Conservation (phyloP, 2,113 vertebrate genomes). For the Parus major region DNA sequence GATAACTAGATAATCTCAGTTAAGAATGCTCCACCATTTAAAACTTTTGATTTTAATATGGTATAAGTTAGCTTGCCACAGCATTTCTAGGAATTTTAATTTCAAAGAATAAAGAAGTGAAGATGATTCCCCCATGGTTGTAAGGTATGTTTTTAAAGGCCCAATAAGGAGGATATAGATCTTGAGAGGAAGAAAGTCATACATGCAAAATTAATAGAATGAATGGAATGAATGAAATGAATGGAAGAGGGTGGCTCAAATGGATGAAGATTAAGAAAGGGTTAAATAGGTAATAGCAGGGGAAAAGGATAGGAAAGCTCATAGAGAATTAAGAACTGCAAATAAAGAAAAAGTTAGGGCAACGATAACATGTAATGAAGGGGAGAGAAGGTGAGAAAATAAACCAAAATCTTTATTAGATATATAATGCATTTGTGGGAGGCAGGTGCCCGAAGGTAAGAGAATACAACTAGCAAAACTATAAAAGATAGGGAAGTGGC, state of each 20-base stretch:
- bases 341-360: not conserved
- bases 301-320: not conserved
- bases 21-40: rapidly evolving
- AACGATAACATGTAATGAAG: not conserved
- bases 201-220: not conserved
- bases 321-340: not conserved
- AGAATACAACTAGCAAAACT: not conserved
- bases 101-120: not conserved
- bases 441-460: not conserved
- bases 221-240: not conserved
- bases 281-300: not conserved
- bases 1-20: not conserved
- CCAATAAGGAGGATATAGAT: not conserved
- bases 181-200: not conserved
- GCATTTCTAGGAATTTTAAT: not conserved
- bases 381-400: not conserved
- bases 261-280: not conserved
- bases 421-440: not conserved
- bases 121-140: not conserved
- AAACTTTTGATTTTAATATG: not conserved
- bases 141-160: not conserved
- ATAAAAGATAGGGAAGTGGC: not conserved
- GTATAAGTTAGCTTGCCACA: not conserved
- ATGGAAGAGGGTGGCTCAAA: not conserved
- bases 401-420: not conserved